Evolutionary conservation across 2,888 invertebrate genomes (phyloP).

Genomic region (Timema podura): DNA sequence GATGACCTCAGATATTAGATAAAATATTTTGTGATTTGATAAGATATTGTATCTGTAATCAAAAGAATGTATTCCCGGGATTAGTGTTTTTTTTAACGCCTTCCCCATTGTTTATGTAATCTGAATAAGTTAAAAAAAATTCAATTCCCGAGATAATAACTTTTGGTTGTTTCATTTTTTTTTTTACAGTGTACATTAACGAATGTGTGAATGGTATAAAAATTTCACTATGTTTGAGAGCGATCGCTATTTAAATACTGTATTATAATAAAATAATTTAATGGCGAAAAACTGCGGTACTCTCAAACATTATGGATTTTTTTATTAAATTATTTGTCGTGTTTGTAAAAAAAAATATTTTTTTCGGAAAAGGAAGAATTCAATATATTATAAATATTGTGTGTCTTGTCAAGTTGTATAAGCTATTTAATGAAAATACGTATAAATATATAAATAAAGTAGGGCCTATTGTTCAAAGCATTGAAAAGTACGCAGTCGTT

Average conservation of each 20-base stretch:
- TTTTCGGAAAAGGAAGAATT: conserved; percentile 23
- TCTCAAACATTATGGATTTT: conserved; percentile 18
- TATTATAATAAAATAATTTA: conserved; percentile 29
- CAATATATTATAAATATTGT: conserved; percentile 23
- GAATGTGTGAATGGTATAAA: neutral
- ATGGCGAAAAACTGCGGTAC: conserved; percentile 20
- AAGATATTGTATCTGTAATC: conserved; percentile 22
- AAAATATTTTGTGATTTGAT: conserved; percentile 26
- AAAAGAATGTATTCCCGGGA: conserved; percentile 19
- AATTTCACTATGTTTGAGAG: conserved; percentile 18
- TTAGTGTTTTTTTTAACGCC: conserved; percentile 7
- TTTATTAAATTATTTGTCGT: conserved; percentile 21
- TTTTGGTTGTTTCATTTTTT: conserved; percentile 14
- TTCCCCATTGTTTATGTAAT: too few relatives aligned
- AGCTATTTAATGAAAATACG: conserved; percentile 24
- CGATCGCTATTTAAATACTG: conserved; percentile 25
- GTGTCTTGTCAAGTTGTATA: conserved; percentile 25
- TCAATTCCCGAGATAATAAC: conserved; percentile 15
- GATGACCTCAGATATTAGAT: conserved; percentile 17
- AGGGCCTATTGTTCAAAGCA: neutral
- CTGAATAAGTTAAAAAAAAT: neutral
- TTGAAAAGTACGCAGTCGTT: too few relatives aligned
- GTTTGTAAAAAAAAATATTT: conserved; percentile 26
- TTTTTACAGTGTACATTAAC: conserved; percentile 16
- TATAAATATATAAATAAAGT: conserved; percentile 24